Percentiles rank a stretch among this genome's conserved stretches.
Evolutionary conservation across 2,888 invertebrate genomes (phyloP).

Genomic region (Trachelus tabidus): DNA sequence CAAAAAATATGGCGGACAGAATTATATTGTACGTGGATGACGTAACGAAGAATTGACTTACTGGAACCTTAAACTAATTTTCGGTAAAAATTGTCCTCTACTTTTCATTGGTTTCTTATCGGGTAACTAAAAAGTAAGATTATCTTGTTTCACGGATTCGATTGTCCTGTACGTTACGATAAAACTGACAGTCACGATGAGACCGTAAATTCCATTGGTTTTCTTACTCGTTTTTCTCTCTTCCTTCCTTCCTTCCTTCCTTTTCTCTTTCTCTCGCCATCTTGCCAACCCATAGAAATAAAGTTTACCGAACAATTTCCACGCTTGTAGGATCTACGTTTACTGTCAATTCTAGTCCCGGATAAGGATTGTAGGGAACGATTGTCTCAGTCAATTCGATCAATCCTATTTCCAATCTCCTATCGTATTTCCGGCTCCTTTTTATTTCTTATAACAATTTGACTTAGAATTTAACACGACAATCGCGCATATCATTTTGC

Average conservation of each 20-base stretch:
- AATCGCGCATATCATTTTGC: background rate
- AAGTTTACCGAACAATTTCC: constrained; percentile 29
- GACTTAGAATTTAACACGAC: background rate
- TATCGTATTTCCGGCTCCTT: background rate
- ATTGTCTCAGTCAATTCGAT: background rate
- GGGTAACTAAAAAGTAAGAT: constrained; percentile 9
- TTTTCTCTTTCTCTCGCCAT: background rate
- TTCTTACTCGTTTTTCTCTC: constrained; percentile 5
- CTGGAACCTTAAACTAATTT: background rate
- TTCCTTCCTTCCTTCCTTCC: background rate
- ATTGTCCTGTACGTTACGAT: constrained; percentile 5
- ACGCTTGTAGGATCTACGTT: background rate
- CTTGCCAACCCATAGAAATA: constrained; percentile 7
- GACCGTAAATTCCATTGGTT: constrained; percentile 28
- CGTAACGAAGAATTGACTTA: too few species aligned
- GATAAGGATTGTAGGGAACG: background rate
- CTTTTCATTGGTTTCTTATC: constrained; percentile 35
- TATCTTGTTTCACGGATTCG: background rate
- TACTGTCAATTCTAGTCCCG: background rate
- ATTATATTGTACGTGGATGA: too few species aligned
- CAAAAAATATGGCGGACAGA: too few species aligned
- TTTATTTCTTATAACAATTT: background rate
- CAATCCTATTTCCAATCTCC: background rate
- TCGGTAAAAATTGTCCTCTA: constrained; percentile 28
- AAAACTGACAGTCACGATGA: background rate